Percentiles rank a stretch among this genome's conserved stretches.
These are phyloP conservation scores for Fragum whitleyi DNA, from an alignment of 2,888 invertebrate genomes.

Conservation along the genomic window DNA sequence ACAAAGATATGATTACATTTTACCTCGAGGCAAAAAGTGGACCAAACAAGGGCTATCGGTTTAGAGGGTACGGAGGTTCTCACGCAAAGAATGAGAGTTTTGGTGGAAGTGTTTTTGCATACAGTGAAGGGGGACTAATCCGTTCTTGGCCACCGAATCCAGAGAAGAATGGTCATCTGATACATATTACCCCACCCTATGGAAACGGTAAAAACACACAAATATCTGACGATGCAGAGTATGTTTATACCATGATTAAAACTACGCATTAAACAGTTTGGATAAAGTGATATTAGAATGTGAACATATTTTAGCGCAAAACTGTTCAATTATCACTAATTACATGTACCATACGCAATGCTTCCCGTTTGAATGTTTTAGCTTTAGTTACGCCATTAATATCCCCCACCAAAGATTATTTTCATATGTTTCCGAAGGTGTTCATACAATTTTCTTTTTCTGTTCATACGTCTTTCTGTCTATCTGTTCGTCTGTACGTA, in stretches of 20 bases:
- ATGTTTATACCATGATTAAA: slow-evolving; percentile 21
- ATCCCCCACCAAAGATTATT: no score
- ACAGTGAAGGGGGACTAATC: slow-evolving; percentile 29
- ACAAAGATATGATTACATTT: slow-evolving; percentile 35
- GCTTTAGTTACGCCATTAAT: no score
- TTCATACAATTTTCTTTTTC: no score
- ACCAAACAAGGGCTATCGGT: slow-evolving; percentile 45
- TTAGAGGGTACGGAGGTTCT: slow-evolving; percentile 37
- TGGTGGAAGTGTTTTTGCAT: slow-evolving; percentile 50
- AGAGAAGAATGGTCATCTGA: slow-evolving; percentile 20
- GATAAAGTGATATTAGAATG: no score
- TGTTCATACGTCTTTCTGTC: no score
- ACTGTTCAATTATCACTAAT: no score
- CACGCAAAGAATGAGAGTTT: slow-evolving; percentile 27
- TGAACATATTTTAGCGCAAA: no score
- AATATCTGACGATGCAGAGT: slow-evolving; percentile 35
- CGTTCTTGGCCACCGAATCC: slow-evolving; percentile 45
- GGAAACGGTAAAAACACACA: slow-evolving; percentile 49
- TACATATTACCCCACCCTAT: slow-evolving; percentile 39
- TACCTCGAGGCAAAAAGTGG: slow-evolving; percentile 44
- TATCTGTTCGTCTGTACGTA: no score
- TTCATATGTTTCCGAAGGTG: no score
- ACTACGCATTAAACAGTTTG: not conserved
- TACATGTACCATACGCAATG: no score
- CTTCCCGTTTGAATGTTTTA: no score